These are phyloP conservation scores for Scyliorhinus canicula DNA, from an alignment of 2,797 vertebrate genomes.

Conservation along the genomic window DNA sequence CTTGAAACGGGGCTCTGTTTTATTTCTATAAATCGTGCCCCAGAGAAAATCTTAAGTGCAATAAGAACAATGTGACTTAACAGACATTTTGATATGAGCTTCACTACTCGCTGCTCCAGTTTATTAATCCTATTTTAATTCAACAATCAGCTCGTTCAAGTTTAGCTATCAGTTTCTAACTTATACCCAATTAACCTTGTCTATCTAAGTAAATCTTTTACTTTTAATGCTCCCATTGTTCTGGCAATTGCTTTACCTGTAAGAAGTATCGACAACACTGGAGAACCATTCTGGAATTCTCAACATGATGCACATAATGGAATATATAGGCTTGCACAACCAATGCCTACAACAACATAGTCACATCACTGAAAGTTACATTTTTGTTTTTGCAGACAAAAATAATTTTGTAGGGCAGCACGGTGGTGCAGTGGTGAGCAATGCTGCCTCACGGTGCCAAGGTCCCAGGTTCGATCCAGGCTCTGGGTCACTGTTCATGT, in stretches of 20 bases:
- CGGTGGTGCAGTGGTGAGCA: too few species aligned
- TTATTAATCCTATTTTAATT: neutral
- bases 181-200: neutral
- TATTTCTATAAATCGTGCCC: too few species aligned
- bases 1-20: too few species aligned
- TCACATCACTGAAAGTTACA: neutral
- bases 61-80: neutral
- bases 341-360: neutral
- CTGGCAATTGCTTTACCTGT: conserved; percentile 6
- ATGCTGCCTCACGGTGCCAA: too few species aligned
- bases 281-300: neutral
- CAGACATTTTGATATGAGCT: neutral
- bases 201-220: neutral
- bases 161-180: neutral
- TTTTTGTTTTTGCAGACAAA: neutral
- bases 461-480: too few species aligned
- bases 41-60: neutral
- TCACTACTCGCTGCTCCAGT: neutral
- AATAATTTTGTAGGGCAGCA: too few species aligned
- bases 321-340: neutral
- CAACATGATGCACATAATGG: neutral
- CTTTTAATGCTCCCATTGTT: neutral
- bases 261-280: neutral
- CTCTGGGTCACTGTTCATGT: too few species aligned
- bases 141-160: neutral